These are phyloP conservation scores for Athrips mouffetella DNA, from an alignment of 2,888 invertebrate genomes.

Conservation along the genomic window DNA sequence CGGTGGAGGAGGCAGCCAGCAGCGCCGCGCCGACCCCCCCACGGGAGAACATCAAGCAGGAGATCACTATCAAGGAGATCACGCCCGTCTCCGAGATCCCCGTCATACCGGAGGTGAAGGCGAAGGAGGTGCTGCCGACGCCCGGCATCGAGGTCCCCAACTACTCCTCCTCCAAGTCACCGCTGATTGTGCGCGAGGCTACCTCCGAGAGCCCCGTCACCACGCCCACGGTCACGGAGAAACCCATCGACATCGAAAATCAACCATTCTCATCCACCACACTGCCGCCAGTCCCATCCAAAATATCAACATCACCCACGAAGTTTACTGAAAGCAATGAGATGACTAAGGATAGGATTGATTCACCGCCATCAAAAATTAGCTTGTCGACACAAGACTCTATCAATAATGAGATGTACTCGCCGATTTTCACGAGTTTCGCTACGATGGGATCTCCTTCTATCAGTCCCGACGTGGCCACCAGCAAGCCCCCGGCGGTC, in stretches of 20 bases:
- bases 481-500: constrained; percentile 50
- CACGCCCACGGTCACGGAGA: constrained; percentile 32
- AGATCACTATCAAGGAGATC: constrained; percentile 80
- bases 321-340: constrained; percentile 29
- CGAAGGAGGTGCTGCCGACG: constrained; percentile 66
- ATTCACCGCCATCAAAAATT: constrained; percentile 57
- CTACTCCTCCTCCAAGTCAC: constrained; percentile 65
- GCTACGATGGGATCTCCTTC: constrained; percentile 46
- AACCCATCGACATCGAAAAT: constrained; percentile 44
- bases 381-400: constrained; percentile 61
- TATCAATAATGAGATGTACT: constrained; percentile 51
- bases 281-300: constrained; percentile 32
- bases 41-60: constrained; percentile 51
- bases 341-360: constrained; percentile 34
- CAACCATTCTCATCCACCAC: constrained; percentile 33
- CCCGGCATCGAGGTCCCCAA: constrained; percentile 57
- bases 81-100: constrained; percentile 76
- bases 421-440: constrained; percentile 47
- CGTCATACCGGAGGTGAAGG: constrained; percentile 63
- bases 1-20: constrained; percentile 27
- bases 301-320: constrained; percentile 25
- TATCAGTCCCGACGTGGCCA: constrained; percentile 35
- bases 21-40: constrained; percentile 34
- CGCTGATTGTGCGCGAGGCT: constrained; percentile 63
- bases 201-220: constrained; percentile 48